Conservation (phyloP, 2,113 vertebrate genomes). For the Triplophysa siluroides region DNA sequence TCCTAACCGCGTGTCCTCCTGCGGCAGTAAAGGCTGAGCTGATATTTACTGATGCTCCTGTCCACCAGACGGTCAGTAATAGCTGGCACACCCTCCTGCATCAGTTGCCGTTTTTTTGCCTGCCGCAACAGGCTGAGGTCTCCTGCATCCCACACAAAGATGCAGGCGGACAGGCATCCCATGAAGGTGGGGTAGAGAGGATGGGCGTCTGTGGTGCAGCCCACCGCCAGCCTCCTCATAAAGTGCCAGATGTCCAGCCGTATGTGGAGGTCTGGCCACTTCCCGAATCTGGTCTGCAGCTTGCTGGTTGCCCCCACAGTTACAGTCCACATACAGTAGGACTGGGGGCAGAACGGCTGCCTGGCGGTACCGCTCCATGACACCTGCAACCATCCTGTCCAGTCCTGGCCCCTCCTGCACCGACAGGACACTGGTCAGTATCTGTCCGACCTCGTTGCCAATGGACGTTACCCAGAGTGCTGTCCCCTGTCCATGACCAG, state of each 20-base stretch:
- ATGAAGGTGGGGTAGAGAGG: slow-evolving; percentile 41
- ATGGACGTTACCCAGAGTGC: slow-evolving; percentile 31
- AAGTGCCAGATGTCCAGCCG: slow-evolving; percentile 38
- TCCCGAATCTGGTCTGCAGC: slow-evolving; percentile 24
- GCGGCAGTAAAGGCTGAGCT: slow-evolving; percentile 12
- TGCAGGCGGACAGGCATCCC: slow-evolving; percentile 1
- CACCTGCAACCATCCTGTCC: slow-evolving; percentile 9
- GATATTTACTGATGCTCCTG: slow-evolving; percentile 3
- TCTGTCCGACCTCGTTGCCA: slow-evolving; percentile 39
- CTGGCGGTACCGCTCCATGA: slow-evolving; percentile 22
- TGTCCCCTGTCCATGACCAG: slow-evolving; percentile 25
- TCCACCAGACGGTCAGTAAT: not conserved
- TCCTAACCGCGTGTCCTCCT: not conserved
- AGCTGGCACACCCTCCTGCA: not conserved
- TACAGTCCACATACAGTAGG: slow-evolving; percentile 38
- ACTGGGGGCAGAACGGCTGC: slow-evolving; percentile 21
- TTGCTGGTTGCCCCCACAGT: slow-evolving; percentile 15
- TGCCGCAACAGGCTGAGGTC: not conserved
- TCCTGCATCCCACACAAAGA: slow-evolving; percentile 22
- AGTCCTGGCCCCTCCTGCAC: slow-evolving; percentile 32
- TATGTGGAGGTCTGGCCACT: slow-evolving; percentile 24
- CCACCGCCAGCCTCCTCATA: slow-evolving; percentile 21
- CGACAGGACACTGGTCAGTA: slow-evolving; percentile 34
- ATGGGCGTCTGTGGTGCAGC: slow-evolving; percentile 25
- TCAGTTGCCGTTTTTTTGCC: not conserved